Evolutionary conservation across 2,797 vertebrate genomes (phyloP).

Genomic region (Octomys mimax): DNA sequence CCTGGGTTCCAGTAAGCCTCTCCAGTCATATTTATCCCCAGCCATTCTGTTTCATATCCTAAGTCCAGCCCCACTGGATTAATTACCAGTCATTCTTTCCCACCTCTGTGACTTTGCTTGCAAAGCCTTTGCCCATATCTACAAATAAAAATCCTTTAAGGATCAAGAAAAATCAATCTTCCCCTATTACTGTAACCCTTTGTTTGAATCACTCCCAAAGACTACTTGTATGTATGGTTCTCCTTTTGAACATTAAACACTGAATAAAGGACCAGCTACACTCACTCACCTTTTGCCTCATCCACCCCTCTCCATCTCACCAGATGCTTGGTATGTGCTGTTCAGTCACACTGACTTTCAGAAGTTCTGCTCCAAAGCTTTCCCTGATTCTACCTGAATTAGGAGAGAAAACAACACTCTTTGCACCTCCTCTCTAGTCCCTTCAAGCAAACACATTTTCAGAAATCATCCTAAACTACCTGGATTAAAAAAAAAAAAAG

Average conservation of each 20-base stretch:
- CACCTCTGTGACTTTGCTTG: not conserved
- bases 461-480: not conserved
- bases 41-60: not conserved
- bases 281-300: not conserved
- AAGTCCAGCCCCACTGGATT: not conserved
- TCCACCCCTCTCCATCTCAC: not conserved
- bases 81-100: not conserved
- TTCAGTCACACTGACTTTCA: not conserved
- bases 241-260: not conserved
- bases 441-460: not conserved
- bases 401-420: constrained; percentile 35
- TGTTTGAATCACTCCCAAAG: not conserved
- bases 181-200: not conserved
- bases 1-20: not conserved
- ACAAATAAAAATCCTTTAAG: constrained; percentile 54
- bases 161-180: not conserved
- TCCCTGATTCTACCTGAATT: not conserved
- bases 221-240: not conserved
- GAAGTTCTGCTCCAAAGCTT: not conserved
- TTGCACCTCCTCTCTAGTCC: not conserved
- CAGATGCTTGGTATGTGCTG: not conserved
- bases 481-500: not conserved
- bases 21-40: not conserved
- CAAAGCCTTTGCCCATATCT: not conserved
- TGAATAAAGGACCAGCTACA: constrained; percentile 3